phyloP scores from a whole-genome alignment of 1,140 invertebrate genomes.

The Pantala flavescens region DNA sequence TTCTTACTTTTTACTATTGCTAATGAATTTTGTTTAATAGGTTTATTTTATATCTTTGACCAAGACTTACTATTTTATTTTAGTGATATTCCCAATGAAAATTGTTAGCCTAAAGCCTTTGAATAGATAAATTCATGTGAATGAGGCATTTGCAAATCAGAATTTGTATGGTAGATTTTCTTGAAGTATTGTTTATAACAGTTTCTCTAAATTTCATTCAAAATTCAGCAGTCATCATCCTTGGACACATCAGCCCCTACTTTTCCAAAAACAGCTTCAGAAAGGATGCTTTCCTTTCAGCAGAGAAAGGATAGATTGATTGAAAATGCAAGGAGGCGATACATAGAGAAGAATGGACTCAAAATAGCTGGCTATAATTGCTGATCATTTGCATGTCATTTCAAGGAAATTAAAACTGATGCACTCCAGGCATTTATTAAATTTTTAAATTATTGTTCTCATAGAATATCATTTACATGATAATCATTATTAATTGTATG shows the following conservation, averaged over 20 bases:
- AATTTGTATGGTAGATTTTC: too few species aligned
- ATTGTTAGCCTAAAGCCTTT: too few species aligned
- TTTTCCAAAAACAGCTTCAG: conserved; percentile 51
- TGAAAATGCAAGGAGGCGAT: conserved; percentile 59
- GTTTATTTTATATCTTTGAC: too few species aligned
- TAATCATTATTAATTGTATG: neutral
- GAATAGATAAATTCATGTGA: too few species aligned
- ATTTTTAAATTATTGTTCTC: neutral
- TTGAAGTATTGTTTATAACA: too few species aligned
- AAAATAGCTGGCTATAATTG: conserved; percentile 23
- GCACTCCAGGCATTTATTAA: neutral
- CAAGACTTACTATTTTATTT: too few species aligned
- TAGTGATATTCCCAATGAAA: too few species aligned
- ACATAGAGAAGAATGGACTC: conserved; percentile 67
- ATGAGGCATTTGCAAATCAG: too few species aligned
- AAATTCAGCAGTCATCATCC: neutral
- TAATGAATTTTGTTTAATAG: too few species aligned
- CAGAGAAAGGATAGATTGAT: conserved; percentile 69
- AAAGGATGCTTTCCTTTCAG: conserved; percentile 55
- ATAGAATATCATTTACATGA: neutral
- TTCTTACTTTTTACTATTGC: too few species aligned
- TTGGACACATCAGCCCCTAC: conserved; percentile 36
- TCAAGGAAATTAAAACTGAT: neutral
- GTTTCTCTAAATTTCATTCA: too few species aligned
- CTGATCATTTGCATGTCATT: neutral